Evolutionary conservation across 2,113 vertebrate genomes (phyloP).

Genomic region (Grallaria varia): DNA sequence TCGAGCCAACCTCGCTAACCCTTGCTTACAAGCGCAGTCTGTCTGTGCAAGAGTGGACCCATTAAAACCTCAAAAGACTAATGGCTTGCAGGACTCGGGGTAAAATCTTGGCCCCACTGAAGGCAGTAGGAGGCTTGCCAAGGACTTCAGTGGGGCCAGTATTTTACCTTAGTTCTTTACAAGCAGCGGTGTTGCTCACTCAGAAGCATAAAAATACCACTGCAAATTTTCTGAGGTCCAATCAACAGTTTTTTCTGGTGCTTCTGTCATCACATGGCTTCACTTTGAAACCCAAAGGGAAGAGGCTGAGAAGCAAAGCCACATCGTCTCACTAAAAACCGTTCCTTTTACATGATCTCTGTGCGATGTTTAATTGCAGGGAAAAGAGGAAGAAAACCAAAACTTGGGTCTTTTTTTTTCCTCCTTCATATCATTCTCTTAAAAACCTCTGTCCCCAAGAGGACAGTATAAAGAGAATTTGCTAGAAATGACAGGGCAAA

Average conservation of each 20-base stretch:
- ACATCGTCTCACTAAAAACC: background rate
- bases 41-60: background rate
- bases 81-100: background rate
- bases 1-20: slow-evolving; percentile 33
- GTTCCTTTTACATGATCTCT: background rate
- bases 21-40: slow-evolving; percentile 19
- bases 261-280: background rate
- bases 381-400: background rate
- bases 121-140: slow-evolving; percentile 40
- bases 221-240: slow-evolving; percentile 26
- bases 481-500: background rate
- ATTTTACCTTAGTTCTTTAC: slow-evolving; percentile 50
- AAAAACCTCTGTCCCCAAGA: background rate
- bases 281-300: background rate
- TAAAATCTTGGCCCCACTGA: slow-evolving; percentile 44
- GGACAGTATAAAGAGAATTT: background rate
- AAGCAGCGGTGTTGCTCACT: background rate
- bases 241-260: background rate
- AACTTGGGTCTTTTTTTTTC: background rate
- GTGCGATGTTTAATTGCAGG: background rate
- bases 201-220: slow-evolving; percentile 25
- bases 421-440: background rate
- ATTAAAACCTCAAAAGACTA: slow-evolving; percentile 30
- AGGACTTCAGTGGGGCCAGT: slow-evolving; percentile 25
- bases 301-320: background rate